Base-by-base conservation (phyloP, 2,888 invertebrate genomes). In the Drosophila affinis region DNA sequence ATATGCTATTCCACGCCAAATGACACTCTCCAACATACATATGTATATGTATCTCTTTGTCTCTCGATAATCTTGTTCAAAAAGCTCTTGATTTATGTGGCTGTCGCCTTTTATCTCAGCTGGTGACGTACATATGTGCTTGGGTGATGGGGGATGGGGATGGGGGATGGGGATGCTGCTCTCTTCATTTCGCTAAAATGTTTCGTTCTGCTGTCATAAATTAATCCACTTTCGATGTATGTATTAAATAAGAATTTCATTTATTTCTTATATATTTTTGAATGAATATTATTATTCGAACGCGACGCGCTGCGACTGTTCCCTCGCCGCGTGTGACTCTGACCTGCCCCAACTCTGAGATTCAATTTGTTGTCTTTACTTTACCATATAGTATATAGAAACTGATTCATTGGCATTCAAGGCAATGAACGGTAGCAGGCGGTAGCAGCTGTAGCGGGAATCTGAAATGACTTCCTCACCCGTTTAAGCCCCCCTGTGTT, bases 371-470 rank as follows among this genome's bases (percentile, higher is more conserved):
- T 75, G 56, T 55, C 14, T 47, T 57, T 68, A 18, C 46, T 44
- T 45, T 45, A 57, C 52, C 5, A 24, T 24, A 24, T 24, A 24
- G 24, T 57, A 45, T 70, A 70, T 18, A 74, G 67, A 76, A 71
- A 68, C 73, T 61, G 75, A 88, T 77, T 87, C 87, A 83, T 87
- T 80, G 77, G 69, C 76, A 83, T 81, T 78, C 83, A 72, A 72
- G 62, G 61, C 71, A 62, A 62, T 74, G 73, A 74, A 62, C 69
- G 21, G 21, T 3, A 21, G 21, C 32, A 47, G 24, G 53, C 63
- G 57, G 54, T 18, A 48, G 63, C 76, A 70, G 72, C 75, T 71
- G 77, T 51, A 52, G 46, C 55, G 39, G 48, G 71, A 58, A 72
- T 67, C 62, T 52, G 54, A 57, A 67, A 76, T 62, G 62, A 69